phyloP scores from a whole-genome alignment of 2,888 invertebrate species.

The Aradus depressus region DNA sequence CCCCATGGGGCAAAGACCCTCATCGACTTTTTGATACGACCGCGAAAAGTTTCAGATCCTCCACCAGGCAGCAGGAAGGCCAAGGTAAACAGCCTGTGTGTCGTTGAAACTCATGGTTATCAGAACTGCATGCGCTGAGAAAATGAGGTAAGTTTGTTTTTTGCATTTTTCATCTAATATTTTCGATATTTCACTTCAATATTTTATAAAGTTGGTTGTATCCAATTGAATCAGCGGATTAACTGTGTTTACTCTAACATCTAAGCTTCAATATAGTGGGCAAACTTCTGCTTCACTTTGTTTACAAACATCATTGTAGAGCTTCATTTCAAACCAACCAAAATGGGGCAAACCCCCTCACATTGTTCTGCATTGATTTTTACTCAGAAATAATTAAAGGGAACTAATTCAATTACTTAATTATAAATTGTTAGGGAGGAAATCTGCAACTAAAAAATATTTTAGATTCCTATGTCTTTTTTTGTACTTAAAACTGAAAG shows the following conservation, averaged over 20 bases:
- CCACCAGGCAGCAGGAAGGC: constrained; percentile 8
- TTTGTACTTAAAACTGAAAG: neutral
- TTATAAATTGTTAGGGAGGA: constrained; percentile 3
- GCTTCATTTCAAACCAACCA: constrained; percentile 3
- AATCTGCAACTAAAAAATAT: neutral
- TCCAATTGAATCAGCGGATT: constrained; percentile 1
- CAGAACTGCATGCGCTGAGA: neutral
- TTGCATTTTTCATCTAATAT: constrained; percentile 6
- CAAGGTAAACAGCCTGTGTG: neutral
- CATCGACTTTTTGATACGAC: constrained; percentile 6
- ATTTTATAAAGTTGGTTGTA: constrained; percentile 3
- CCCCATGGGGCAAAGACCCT: constrained; percentile 8
- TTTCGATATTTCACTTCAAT: constrained; percentile 4
- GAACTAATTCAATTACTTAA: no score
- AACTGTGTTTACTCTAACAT: neutral
- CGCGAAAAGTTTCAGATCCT: neutral
- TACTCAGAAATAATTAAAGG: no score
- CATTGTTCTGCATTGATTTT: no score
- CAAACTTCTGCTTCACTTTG: neutral
- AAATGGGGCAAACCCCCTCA: constrained; percentile 13
- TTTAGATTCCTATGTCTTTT: constrained; percentile 1
- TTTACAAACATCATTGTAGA: constrained; percentile 3
- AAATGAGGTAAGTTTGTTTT: constrained; percentile 11
- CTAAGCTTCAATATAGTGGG: constrained; percentile 8
- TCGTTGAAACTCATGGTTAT: neutral